Base-by-base conservation (phyloP, 2,113 vertebrate genomes). In the Cnemophilus loriae region DNA sequence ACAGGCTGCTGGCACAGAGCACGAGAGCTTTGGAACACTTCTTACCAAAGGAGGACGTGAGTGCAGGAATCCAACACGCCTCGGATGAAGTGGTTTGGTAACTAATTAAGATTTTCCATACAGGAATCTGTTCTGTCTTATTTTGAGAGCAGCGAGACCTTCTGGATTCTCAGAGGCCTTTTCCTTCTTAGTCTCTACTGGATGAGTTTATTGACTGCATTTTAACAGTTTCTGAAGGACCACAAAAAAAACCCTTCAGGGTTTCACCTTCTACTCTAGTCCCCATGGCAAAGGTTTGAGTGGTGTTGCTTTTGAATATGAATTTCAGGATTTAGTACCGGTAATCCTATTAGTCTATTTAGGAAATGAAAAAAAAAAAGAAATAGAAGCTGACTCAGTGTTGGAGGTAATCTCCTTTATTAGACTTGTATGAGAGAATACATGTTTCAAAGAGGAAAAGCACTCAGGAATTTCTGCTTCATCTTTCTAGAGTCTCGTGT, bases 311-410 rank as follows among this genome's bases (percentile, higher is more conserved):
- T 94, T 89, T 87, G 85, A 94, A 95, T 92, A 70, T 90, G 76
- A 93, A 81, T 96, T 81, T 94, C 83, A 81, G 85, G 68, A 84
- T 74, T 90, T 35, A 80, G 49, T 14, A 28, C 60, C 26, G 26
- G 53, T 92, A 95, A 96, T 96, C 86, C 64, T 88, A 80, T 92
- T 92, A 96, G 59, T 61, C 47, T 96, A 53, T 69, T 63, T 84
- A 90, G 83, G 73, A 96, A 92, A 96, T 26, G 76, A 44, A 83
- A 63, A 73, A 73, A 69, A 60, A 35, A 9, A 33, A 71, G 20
- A 76, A 86, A 64, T 37, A 76, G 67, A 94, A 75, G 47, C 84
- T 90, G 83, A 59, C 49, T 85, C 52, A 63, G 16, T 70, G 28
- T 81, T 94, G 52, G 52, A 95, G 57, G 56, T 82, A 93, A 92